Evolutionary conservation across 2,888 invertebrate genomes (phyloP).

Genomic region (Drosophila neonasuta): DNA sequence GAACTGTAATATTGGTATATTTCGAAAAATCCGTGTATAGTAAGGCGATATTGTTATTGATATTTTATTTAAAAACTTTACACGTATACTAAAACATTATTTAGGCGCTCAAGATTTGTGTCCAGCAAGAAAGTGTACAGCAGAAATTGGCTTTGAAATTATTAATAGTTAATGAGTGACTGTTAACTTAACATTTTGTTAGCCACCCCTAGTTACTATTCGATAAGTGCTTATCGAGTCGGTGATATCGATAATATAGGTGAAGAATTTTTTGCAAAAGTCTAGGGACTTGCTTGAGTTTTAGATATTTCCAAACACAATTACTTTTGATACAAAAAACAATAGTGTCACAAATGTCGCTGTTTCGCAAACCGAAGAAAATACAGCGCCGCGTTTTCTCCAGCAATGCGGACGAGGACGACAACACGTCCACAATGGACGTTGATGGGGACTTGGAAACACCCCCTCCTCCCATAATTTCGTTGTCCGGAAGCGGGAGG

Average conservation of each 20-base stretch:
- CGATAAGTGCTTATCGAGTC: constrained; percentile 46
- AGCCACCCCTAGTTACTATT: constrained; percentile 12
- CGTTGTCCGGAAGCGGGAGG: constrained; percentile 47
- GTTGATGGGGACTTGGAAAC: constrained; percentile 71
- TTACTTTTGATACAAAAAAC: constrained; percentile 1
- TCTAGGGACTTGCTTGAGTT: constrained; percentile 23
- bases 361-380: constrained; percentile 94
- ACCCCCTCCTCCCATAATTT: constrained; percentile 60
- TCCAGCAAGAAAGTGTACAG: no score
- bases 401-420: constrained; percentile 87
- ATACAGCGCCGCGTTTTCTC: constrained; percentile 90
- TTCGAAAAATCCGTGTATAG: neutral
- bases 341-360: constrained; percentile 84
- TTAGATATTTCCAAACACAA: constrained; percentile 14
- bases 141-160: no score
- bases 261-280: constrained; percentile 41
- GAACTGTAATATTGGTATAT: neutral
- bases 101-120: no score
- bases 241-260: constrained; percentile 44
- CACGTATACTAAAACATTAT: no score
- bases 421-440: constrained; percentile 82
- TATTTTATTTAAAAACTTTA: neutral
- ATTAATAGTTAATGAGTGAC: no score
- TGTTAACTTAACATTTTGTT: constrained; percentile 2
- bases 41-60: neutral